Percentiles rank a stretch among this genome's conserved stretches.
phyloP scores from a whole-genome alignment of 1,140 invertebrate species.

The Periplaneta americana region DNA sequence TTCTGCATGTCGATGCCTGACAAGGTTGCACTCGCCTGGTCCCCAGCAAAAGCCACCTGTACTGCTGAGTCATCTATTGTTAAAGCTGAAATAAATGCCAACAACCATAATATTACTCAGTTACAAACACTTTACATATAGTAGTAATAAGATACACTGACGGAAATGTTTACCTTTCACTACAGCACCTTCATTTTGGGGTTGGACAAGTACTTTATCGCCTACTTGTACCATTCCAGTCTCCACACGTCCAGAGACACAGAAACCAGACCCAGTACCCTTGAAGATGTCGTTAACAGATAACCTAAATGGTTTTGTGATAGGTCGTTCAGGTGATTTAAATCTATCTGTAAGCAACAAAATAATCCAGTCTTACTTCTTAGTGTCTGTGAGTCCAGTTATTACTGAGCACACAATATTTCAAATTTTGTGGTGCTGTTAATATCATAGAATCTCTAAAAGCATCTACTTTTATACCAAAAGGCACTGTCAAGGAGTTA shows the following conservation, averaged over 20 bases:
- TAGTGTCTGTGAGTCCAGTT: too few species aligned
- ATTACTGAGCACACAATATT: too few species aligned
- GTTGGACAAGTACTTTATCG: slow-evolving; percentile 86
- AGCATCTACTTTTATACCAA: too few species aligned
- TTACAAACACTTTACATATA: too few species aligned
- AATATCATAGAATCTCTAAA: too few species aligned
- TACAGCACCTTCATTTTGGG: slow-evolving; percentile 68
- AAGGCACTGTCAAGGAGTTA: too few species aligned
- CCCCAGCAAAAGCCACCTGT: slow-evolving; percentile 85
- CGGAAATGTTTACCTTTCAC: slow-evolving; percentile 55
- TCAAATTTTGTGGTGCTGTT: too few species aligned
- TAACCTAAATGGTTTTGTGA: slow-evolving; percentile 86
- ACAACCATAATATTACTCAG: too few species aligned
- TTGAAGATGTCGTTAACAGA: slow-evolving; percentile 95
- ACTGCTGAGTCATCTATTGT: slow-evolving; percentile 66
- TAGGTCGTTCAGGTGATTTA: slow-evolving; percentile 74
- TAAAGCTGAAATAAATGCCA: slow-evolving; percentile 43
- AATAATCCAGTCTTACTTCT: too few species aligned
- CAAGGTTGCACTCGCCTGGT: slow-evolving; percentile 80
- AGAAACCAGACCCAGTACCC: slow-evolving; percentile 80
- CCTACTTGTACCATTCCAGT: slow-evolving; percentile 79
- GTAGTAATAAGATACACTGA: slow-evolving; percentile 24
- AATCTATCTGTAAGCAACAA: slow-evolving; percentile 58
- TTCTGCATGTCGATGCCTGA: slow-evolving; percentile 79
- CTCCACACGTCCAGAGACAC: slow-evolving; percentile 85